Percentiles rank a stretch among this genome's conserved stretches.
Evolutionary conservation across 2,113 vertebrate genomes (phyloP).

Genomic region (Coreoperca whiteheadi): DNA sequence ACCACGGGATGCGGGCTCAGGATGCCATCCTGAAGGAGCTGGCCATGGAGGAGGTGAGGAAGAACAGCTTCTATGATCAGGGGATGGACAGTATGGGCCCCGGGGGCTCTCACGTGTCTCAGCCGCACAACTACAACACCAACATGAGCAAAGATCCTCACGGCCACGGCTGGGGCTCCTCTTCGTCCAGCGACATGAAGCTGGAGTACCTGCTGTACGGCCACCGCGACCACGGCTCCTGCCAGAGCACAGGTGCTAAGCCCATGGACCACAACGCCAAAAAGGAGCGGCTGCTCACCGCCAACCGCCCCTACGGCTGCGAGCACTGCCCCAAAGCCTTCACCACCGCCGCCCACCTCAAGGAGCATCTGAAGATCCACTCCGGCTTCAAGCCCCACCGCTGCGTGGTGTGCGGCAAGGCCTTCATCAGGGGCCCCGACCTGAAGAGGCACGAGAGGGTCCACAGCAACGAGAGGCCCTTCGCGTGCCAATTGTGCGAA

Average conservation of each 20-base stretch:
- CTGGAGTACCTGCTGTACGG: conserved; percentile 97
- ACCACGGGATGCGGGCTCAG: conserved; percentile 95
- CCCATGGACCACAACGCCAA: conserved; percentile 92
- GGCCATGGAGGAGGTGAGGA: conserved; percentile 96
- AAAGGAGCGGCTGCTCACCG: conserved; percentile 96
- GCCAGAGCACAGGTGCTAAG: conserved; percentile 90
- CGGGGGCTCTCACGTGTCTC: conserved; percentile 92
- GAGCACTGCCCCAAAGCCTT: conserved; percentile 99
- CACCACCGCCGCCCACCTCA: conserved; percentile 97
- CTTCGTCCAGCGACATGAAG: conserved; percentile 93
- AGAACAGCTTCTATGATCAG: conserved; percentile 97
- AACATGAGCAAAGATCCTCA: conserved; percentile 88
- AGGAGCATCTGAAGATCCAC: conserved; percentile 99
- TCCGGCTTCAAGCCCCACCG: conserved; percentile 98
- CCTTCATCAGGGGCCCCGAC: conserved; percentile 96
- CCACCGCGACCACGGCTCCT: conserved; percentile 95
- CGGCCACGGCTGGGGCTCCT: conserved; percentile 82
- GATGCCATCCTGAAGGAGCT: conserved; percentile 97
- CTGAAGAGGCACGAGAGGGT: conserved; percentile 97
- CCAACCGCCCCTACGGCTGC: conserved; percentile 95
- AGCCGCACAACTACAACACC: conserved; percentile 93
- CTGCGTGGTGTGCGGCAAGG: conserved; percentile 97
- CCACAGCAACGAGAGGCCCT: conserved; percentile 98
- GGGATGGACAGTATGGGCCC: conserved; percentile 96
- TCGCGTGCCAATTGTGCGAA: conserved; percentile 97